Evolutionary conservation across 2,888 invertebrate genomes (phyloP).

Genomic region (Eristalis arbustorum): DNA sequence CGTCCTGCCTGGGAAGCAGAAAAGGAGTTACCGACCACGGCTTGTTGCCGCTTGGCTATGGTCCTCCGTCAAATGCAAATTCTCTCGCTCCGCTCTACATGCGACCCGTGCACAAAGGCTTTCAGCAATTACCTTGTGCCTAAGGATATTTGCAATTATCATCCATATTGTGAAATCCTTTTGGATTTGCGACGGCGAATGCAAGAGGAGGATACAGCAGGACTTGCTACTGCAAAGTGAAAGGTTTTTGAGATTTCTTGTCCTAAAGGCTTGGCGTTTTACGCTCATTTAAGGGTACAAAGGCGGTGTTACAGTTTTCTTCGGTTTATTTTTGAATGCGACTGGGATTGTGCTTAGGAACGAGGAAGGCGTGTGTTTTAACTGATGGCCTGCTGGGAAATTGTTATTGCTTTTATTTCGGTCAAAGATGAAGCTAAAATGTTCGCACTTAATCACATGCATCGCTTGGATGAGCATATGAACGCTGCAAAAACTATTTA

Average conservation of each 20-base stretch:
- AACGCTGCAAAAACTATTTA: no score
- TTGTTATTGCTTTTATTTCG: no score
- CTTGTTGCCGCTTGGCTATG: background rate
- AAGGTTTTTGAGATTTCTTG: background rate
- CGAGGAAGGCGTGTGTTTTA: no score
- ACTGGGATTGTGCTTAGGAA: no score
- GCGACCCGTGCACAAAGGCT: background rate
- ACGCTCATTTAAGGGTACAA: background rate
- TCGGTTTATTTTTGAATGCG: background rate
- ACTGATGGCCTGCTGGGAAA: no score
- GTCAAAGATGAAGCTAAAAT: no score
- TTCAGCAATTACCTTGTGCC: background rate
- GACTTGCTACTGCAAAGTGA: background rate
- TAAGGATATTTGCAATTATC: conserved; percentile 23
- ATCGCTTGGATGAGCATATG: no score
- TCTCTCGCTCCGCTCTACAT: background rate
- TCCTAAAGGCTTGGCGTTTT: background rate
- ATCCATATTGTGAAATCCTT: conserved; percentile 35
- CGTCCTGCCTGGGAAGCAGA: background rate
- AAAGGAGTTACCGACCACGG: background rate
- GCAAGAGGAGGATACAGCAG: background rate
- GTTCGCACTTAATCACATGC: no score
- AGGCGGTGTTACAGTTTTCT: background rate
- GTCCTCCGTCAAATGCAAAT: background rate
- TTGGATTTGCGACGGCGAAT: conserved; percentile 3